phyloP scores from a whole-genome alignment of 2,113 vertebrate genomes.

The Callipepla californica region DNA sequence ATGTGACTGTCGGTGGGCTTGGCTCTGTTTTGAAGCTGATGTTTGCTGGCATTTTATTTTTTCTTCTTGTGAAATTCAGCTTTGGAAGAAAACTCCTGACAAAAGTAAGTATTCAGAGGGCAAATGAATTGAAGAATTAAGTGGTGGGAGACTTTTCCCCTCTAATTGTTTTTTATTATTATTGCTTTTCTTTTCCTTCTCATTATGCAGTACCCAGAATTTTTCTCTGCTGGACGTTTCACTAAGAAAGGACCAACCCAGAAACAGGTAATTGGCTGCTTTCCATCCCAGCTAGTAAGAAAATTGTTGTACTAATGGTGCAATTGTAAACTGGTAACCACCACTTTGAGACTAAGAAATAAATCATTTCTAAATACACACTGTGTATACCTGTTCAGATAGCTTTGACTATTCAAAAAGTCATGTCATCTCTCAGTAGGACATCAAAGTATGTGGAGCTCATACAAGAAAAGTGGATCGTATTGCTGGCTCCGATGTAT shows the following conservation, averaged over 20 bases:
- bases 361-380: not conserved
- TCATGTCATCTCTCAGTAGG: not conserved
- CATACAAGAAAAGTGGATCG: fast-evolving
- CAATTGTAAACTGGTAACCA: not conserved
- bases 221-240: slow-evolving; percentile 93
- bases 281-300: not conserved
- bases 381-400: not conserved
- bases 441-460: not conserved
- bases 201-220: slow-evolving; percentile 85
- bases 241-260: slow-evolving; percentile 90
- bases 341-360: not conserved
- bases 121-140: not conserved
- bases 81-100: slow-evolving; percentile 91
- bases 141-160: not conserved
- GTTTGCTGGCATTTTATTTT: slow-evolving; percentile 91
- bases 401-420: not conserved
- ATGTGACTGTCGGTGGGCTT: slow-evolving; percentile 85
- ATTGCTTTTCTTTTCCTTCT: fast-evolving
- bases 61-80: slow-evolving; percentile 88
- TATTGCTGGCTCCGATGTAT: not conserved
- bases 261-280: slow-evolving; percentile 87
- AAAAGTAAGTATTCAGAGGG: slow-evolving; percentile 82
- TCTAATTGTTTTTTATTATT: not conserved
- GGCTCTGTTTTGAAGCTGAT: slow-evolving; percentile 86
- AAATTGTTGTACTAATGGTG: not conserved